Evolutionary conservation across 53 echinoderm and acorn worm species (phyloP).

Genomic region (Astropecten irregularis): DNA sequence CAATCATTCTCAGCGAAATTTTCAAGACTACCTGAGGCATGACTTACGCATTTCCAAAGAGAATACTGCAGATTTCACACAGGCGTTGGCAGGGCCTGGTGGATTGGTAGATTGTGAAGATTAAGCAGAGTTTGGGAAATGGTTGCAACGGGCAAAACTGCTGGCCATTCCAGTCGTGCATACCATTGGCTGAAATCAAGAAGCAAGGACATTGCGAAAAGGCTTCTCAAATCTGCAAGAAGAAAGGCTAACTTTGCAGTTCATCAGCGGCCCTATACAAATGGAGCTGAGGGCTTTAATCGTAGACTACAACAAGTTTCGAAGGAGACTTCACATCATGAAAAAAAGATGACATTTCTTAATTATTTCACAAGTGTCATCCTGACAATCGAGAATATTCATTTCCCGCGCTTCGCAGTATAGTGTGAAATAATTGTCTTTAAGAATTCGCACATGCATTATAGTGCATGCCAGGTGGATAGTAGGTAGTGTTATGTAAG

Average conservation of each 20-base stretch:
- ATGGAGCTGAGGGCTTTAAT: constrained; percentile 51
- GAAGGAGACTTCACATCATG: constrained; percentile 8
- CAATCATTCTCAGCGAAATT: constrained; percentile 51
- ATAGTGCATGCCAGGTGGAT: too few relatives aligned
- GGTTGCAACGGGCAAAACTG: constrained; percentile 22
- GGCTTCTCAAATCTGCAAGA: constrained; percentile 46
- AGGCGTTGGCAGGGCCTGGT: constrained; percentile 20
- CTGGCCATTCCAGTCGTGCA: constrained; percentile 35
- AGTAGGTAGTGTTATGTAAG: too few relatives aligned
- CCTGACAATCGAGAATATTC: constrained; percentile 39
- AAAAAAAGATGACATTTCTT: constrained; percentile 38
- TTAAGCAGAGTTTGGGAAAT: constrained; percentile 36
- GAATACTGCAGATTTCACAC: constrained; percentile 30
- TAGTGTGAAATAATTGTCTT: too few relatives aligned
- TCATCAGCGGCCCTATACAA: constrained; percentile 40
- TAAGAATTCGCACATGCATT: too few relatives aligned
- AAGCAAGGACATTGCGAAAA: constrained; percentile 37
- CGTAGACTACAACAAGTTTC: constrained; percentile 50
- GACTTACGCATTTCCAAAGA: constrained; percentile 44
- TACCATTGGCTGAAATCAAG: constrained; percentile 36
- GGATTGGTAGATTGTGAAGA: constrained; percentile 52
- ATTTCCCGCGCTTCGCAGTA: too few relatives aligned
- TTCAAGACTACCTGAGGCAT: constrained; percentile 35
- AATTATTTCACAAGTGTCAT: constrained; percentile 50
- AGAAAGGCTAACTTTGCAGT: constrained; percentile 41